A percentile compares a stretch with the other conserved stretches of the same genome.
Evolutionary conservation across 2,888 invertebrate species (phyloP).

Genomic region (Helicoverpa assulta): DNA sequence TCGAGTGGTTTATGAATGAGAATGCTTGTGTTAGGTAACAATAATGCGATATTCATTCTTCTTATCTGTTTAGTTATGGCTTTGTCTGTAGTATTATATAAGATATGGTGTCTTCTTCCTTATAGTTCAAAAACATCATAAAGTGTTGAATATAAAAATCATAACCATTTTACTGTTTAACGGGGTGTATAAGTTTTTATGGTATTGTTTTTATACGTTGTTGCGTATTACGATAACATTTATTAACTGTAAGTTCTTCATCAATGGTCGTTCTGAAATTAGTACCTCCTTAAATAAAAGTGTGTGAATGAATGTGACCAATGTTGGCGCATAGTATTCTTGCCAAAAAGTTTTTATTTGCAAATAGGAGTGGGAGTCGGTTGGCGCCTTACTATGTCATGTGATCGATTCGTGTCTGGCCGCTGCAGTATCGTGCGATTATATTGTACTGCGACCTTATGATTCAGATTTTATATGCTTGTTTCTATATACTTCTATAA

Average conservation of each 20-base stretch:
- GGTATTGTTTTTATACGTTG: background rate
- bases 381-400: slow-evolving; percentile 55
- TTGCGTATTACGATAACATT: background rate
- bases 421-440: slow-evolving; percentile 24
- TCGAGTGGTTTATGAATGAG: slow-evolving; percentile 35
- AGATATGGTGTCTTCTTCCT: slow-evolving; percentile 2
- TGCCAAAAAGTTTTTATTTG: slow-evolving; percentile 42
- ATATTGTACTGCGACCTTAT: slow-evolving; percentile 3
- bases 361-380: slow-evolving; percentile 5
- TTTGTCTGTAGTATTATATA: slow-evolving; percentile 19
- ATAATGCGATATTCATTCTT: slow-evolving; percentile 18
- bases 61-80: slow-evolving; percentile 3
- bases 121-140: slow-evolving; percentile 1
- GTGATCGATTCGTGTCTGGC: slow-evolving; percentile 42
- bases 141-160: background rate
- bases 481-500: background rate
- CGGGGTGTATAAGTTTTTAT: background rate
- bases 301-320: slow-evolving; percentile 31
- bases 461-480: background rate
- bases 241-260: too few relatives aligned
- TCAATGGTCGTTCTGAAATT: background rate
- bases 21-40: slow-evolving; percentile 22
- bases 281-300: slow-evolving; percentile 4
- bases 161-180: slow-evolving; percentile 1
- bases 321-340: slow-evolving; percentile 48